Percentiles rank a stretch among this genome's conserved stretches.
These are phyloP conservation scores for Cyclophora punctaria DNA, from an alignment of 2,888 invertebrate genomes.

Conservation along the genomic window DNA sequence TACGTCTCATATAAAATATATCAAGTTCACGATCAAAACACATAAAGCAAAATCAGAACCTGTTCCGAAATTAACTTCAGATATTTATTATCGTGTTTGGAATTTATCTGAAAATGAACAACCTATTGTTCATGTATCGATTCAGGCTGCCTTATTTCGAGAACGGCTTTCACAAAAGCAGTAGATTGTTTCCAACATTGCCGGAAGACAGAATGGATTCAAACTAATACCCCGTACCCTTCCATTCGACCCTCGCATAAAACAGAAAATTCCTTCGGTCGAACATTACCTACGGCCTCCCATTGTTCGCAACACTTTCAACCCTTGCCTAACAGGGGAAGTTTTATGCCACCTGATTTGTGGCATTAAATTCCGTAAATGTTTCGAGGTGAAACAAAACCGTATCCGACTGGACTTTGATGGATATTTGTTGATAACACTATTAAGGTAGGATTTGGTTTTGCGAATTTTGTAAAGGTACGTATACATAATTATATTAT, in stretches of 20 bases:
- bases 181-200: constrained; percentile 62
- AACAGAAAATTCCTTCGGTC: constrained; percentile 60
- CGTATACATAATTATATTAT: no score
- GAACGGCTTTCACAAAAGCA: constrained; percentile 51
- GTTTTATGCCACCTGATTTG: constrained; percentile 49
- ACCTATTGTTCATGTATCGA: constrained; percentile 29
- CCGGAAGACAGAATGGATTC: constrained; percentile 65
- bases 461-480: neutral
- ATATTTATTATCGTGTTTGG: neutral
- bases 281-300: constrained; percentile 53
- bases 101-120: constrained; percentile 6
- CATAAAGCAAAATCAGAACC: no score
- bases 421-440: constrained; percentile 25
- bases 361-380: constrained; percentile 19
- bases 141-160: constrained; percentile 28
- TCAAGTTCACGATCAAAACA: no score
- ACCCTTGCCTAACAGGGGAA: constrained; percentile 56
- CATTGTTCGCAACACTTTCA: constrained; percentile 62
- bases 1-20: no score
- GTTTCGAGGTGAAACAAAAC: constrained; percentile 8
- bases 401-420: constrained; percentile 7
- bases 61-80: no score
- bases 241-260: constrained; percentile 54
- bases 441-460: no score
- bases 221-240: constrained; percentile 56